A percentile compares a stretch with the other conserved stretches of the same genome.
Evolutionary conservation across 2,888 invertebrate species (phyloP).

Genomic region (Hermodice carunculata): DNA sequence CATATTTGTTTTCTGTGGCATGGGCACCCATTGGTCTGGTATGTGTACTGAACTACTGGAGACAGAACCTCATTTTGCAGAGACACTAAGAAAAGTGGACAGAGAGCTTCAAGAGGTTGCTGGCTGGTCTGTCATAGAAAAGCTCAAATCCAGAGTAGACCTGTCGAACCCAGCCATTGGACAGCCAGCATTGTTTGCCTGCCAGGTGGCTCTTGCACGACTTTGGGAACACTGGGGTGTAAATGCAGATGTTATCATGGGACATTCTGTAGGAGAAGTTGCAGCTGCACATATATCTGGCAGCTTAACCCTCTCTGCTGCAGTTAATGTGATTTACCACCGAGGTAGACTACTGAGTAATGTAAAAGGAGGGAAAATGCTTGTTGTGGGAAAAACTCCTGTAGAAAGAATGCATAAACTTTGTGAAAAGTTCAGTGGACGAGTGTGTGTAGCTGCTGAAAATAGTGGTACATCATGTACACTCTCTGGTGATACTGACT

Average conservation of each 20-base stretch:
- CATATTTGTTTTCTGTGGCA: constrained; percentile 54
- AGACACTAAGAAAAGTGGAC: constrained; percentile 42
- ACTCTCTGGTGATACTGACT: constrained; percentile 42
- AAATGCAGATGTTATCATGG: constrained; percentile 40
- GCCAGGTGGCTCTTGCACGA: constrained; percentile 40
- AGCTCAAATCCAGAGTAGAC: constrained; percentile 31
- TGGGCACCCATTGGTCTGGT: constrained; percentile 54
- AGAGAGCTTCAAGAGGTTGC: constrained; percentile 29
- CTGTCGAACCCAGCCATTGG: constrained; percentile 39
- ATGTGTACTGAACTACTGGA: constrained; percentile 50
- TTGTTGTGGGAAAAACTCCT: constrained; percentile 40
- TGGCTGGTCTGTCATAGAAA: constrained; percentile 35
- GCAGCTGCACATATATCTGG: constrained; percentile 47
- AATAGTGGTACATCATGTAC: constrained; percentile 41
- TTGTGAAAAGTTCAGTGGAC: too few species aligned
- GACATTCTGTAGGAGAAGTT: constrained; percentile 51
- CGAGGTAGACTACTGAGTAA: constrained; percentile 41
- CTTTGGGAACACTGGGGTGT: constrained; percentile 44
- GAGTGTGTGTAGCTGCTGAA: constrained; percentile 40
- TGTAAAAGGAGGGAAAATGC: constrained; percentile 47
- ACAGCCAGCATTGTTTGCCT: constrained; percentile 49
- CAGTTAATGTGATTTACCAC: constrained; percentile 49
- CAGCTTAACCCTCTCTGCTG: constrained; percentile 38
- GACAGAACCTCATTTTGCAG: constrained; percentile 35
- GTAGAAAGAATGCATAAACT: constrained; percentile 26